These are phyloP conservation scores for Lapara coniferarum DNA, from an alignment of 2,888 invertebrate species.

Conservation along the genomic window DNA sequence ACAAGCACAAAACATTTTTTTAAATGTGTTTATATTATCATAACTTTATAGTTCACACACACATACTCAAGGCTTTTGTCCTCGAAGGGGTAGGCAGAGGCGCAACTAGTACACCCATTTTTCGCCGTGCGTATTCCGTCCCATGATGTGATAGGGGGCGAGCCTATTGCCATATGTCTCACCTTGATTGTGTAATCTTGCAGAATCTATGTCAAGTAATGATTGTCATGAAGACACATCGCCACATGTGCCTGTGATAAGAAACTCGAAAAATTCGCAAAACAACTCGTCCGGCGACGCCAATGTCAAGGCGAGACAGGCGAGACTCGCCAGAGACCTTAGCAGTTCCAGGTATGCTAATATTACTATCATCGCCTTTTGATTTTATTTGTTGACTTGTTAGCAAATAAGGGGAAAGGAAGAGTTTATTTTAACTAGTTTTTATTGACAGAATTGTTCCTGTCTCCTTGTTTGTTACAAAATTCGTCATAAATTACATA, in stretches of 20 bases:
- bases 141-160: too few species aligned
- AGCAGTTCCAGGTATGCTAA: constrained; percentile 69
- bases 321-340: constrained; percentile 73
- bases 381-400: constrained; percentile 30
- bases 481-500: constrained; percentile 41
- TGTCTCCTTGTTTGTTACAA: constrained; percentile 79
- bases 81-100: too few species aligned
- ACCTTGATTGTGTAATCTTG: constrained; percentile 30
- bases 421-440: constrained; percentile 50
- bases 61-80: too few species aligned
- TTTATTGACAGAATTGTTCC: constrained; percentile 52
- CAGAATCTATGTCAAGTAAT: constrained; percentile 76
- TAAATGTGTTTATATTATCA: too few species aligned
- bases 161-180: background rate
- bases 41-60: too few species aligned
- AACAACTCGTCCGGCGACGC: constrained; percentile 70
- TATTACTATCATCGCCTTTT: constrained; percentile 13
- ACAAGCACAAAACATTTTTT: too few species aligned
- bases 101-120: too few species aligned
- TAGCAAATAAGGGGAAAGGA: constrained; percentile 83
- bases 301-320: constrained; percentile 75
- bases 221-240: constrained; percentile 71
- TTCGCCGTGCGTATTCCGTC: too few species aligned
- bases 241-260: constrained; percentile 74
- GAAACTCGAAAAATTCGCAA: constrained; percentile 61